These are phyloP conservation scores for Tympanoctomys barrerae DNA, from an alignment of 2,797 vertebrate genomes.

Conservation along the genomic window DNA sequence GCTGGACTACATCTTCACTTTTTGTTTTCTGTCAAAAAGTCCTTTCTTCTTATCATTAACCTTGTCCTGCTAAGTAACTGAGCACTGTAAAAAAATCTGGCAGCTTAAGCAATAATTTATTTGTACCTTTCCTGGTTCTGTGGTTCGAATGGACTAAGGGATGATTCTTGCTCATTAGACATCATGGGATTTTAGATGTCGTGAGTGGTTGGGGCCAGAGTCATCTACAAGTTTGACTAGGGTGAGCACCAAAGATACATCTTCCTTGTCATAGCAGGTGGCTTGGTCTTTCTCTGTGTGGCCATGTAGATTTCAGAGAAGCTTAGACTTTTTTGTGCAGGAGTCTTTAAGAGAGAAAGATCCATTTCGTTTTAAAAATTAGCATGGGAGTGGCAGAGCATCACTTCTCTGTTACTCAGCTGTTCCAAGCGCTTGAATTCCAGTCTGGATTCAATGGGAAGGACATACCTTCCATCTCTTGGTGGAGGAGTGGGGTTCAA, in stretches of 20 bases:
- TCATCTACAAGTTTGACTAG: background rate
- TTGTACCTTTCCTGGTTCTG: background rate
- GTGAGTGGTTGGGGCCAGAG: background rate
- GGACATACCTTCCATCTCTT: background rate
- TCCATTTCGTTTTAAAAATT: background rate
- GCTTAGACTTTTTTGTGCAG: background rate
- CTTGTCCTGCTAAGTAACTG: background rate
- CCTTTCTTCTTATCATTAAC: background rate
- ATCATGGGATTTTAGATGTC: background rate
- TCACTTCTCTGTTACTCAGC: background rate
- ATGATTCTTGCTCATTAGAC: background rate
- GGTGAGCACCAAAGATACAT: background rate
- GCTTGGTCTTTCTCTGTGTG: background rate
- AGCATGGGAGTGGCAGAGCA: background rate
- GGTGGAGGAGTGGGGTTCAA: background rate
- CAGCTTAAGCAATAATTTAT: background rate
- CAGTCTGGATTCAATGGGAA: background rate
- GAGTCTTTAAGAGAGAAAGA: background rate
- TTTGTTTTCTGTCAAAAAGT: background rate
- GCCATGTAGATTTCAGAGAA: background rate
- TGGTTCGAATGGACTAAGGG: background rate
- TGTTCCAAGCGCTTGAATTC: background rate
- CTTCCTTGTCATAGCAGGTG: background rate
- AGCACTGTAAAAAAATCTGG: conserved; percentile 4
- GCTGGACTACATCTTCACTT: background rate